These are phyloP conservation scores for Drosophila subsilvestris DNA, from an alignment of 2,888 invertebrate species.

Conservation along the genomic window DNA sequence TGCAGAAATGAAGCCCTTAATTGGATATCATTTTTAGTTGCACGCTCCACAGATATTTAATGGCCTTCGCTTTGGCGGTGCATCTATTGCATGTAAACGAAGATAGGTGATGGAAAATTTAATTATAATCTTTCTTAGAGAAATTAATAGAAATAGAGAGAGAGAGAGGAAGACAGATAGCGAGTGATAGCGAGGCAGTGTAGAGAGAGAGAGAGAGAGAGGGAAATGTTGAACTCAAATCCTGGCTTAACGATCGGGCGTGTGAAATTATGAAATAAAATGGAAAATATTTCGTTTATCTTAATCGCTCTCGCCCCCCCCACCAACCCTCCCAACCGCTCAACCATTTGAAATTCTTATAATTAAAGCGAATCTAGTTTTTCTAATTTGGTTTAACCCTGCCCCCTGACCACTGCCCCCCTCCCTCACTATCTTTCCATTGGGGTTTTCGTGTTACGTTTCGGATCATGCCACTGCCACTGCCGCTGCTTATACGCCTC, in stretches of 20 bases:
- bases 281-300: neutral
- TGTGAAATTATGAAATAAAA: constrained; percentile 6
- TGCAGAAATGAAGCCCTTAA: no score
- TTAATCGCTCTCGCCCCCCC: neutral
- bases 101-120: neutral
- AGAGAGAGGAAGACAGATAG: neutral
- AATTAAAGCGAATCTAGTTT: constrained; percentile 38
- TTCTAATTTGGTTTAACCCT: constrained; percentile 6
- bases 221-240: no score
- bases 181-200: no score
- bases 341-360: constrained; percentile 4
- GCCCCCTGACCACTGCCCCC: no score
- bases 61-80: neutral
- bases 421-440: neutral
- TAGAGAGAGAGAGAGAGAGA: no score
- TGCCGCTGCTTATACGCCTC: neutral
- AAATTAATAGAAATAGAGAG: neutral
- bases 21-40: no score
- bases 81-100: neutral
- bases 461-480: constrained; percentile 5
- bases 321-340: neutral
- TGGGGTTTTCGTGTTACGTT: constrained; percentile 19
- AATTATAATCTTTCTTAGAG: neutral
- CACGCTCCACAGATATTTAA: neutral
- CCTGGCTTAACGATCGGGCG: neutral